Evolutionary conservation across 2,888 invertebrate species (phyloP).

Genomic region (Hedychridium roseum): DNA sequence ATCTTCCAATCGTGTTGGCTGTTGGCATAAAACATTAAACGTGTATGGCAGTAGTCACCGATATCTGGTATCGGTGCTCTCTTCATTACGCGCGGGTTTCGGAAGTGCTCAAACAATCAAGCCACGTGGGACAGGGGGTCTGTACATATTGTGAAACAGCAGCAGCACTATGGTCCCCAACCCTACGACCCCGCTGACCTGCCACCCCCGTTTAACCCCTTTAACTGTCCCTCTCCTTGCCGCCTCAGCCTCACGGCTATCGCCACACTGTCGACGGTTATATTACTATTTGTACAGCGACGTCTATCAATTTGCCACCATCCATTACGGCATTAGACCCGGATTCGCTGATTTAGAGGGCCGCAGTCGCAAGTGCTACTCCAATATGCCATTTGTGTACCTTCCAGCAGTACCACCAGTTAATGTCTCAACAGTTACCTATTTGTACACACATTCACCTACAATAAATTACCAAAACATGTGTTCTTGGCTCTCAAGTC

Average conservation of each 20-base stretch:
- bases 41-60: not conserved
- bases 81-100: conserved; percentile 36
- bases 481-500: too few species aligned
- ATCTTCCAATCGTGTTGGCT: too few species aligned
- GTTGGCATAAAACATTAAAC: conserved; percentile 2
- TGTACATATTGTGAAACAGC: conserved; percentile 47
- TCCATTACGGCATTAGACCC: conserved; percentile 49
- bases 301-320: conserved; percentile 53
- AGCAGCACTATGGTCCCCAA: conserved; percentile 33
- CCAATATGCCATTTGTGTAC: too few species aligned
- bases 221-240: conserved; percentile 17
- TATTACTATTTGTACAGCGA: conserved; percentile 49
- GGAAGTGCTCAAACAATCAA: conserved; percentile 49
- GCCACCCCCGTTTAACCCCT: conserved; percentile 35
- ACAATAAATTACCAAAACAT: too few species aligned
- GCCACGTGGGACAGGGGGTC: conserved; percentile 30
- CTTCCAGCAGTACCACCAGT: too few species aligned
- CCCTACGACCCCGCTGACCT: conserved; percentile 3
- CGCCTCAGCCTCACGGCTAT: conserved; percentile 31
- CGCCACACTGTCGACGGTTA: conserved; percentile 31
- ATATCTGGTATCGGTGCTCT: conserved; percentile 16
- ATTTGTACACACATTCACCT: too few species aligned
- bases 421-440: too few species aligned
- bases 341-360: conserved; percentile 36
- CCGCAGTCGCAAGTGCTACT: conserved; percentile 5